Conservation (phyloP, 2,113 vertebrate genomes). For the Chlorodrepanis virens region DNA sequence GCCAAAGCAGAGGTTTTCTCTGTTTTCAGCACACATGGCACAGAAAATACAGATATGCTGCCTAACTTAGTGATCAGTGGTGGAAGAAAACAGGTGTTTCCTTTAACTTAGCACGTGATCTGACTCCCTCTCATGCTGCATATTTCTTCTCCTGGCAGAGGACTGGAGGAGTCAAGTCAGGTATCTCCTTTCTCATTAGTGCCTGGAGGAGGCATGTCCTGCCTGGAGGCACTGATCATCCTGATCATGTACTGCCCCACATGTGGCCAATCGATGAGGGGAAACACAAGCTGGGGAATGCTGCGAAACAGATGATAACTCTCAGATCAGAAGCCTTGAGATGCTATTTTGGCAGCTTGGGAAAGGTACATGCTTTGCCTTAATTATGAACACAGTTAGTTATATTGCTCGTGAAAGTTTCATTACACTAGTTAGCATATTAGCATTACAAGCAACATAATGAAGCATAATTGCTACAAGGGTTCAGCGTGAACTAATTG, state of each 20-base stretch:
- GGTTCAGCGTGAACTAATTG: not conserved
- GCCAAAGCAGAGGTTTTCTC: not conserved
- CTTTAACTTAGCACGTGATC: not conserved
- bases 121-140: not conserved
- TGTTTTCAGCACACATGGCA: not conserved
- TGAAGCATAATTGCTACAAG: not conserved
- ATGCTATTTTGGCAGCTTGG: not conserved
- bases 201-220: not conserved
- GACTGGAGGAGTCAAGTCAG: not conserved
- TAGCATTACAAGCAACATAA: slow-evolving; percentile 4
- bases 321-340: not conserved
- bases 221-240: not conserved
- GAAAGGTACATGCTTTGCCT: not conserved
- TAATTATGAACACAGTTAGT: not conserved
- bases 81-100: not conserved
- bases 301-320: not conserved
- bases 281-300: not conserved
- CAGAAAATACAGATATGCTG: not conserved
- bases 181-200: not conserved
- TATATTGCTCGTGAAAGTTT: not conserved
- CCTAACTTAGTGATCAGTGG: not conserved
- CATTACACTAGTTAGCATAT: not conserved
- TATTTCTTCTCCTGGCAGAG: not conserved
- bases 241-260: not conserved
- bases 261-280: rapidly evolving